A percentile compares a stretch with the other conserved stretches of the same genome.
phyloP scores from a whole-genome alignment of 2,888 invertebrate genomes.

The Chymomyza amoena region DNA sequence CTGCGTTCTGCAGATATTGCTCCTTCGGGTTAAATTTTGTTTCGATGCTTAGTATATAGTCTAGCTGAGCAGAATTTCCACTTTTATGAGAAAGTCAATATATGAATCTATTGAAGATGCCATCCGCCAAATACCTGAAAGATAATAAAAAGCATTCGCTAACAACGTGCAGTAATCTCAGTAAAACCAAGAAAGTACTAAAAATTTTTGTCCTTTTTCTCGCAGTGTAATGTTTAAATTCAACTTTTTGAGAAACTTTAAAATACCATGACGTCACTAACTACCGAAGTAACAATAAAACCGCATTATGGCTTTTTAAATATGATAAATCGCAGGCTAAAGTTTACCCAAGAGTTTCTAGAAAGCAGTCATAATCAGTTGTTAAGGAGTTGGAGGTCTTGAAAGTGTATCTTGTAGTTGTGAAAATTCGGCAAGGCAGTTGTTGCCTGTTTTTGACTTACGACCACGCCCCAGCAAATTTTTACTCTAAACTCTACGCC shows the following conservation, averaged over 20 bases:
- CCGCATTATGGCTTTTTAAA: conserved; percentile 73
- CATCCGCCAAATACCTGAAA: too few species aligned
- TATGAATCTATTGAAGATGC: too few species aligned
- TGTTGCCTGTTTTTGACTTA: conserved; percentile 49
- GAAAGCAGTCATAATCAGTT: conserved; percentile 7
- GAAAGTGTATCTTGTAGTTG: not conserved
- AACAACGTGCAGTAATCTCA: too few species aligned
- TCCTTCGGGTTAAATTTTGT: too few species aligned
- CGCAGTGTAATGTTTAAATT: not conserved
- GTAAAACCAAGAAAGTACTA: too few species aligned
- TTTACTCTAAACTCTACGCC: conserved; percentile 7
- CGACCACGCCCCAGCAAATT: conserved; percentile 26
- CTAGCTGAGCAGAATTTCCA: too few species aligned
- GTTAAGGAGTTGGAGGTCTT: conserved; percentile 3
- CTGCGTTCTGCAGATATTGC: too few species aligned
- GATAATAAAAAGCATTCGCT: too few species aligned
- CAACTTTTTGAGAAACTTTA: not conserved
- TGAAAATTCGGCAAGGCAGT: conserved; percentile 54
- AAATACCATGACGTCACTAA: not conserved
- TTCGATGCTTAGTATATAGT: too few species aligned
- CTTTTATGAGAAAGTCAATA: too few species aligned
- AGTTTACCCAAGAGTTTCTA: conserved; percentile 49
- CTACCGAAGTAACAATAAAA: conserved; percentile 6
- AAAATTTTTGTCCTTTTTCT: not conserved
- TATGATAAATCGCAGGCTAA: conserved; percentile 76